Conservation (phyloP, 2,797 vertebrate species). For the Onychomys torridus region DNA sequence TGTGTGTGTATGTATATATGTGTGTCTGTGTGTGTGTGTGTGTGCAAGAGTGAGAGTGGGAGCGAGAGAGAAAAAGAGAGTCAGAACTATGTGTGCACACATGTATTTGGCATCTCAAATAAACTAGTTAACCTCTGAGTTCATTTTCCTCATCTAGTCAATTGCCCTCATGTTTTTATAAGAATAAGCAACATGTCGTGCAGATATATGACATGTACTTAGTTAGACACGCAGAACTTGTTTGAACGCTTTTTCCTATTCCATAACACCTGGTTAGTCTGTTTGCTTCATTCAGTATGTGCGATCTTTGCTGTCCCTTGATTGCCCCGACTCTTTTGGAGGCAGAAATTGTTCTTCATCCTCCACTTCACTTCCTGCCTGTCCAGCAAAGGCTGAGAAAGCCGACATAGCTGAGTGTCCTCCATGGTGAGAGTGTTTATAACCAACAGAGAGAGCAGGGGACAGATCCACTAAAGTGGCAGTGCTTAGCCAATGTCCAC, state of each 20-base stretch:
- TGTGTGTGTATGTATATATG: background rate
- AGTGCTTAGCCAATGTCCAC: background rate
- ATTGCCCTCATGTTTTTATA: background rate
- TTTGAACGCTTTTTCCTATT: background rate
- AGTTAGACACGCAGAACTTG: background rate
- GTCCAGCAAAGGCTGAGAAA: background rate
- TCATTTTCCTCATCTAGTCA: constrained; percentile 29
- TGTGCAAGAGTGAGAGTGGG: background rate
- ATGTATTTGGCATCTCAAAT: background rate
- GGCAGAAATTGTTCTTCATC: background rate
- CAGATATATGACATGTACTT: background rate
- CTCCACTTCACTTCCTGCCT: background rate
- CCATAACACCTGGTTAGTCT: background rate
- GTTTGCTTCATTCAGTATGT: background rate
- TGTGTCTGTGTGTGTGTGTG: background rate
- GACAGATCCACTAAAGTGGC: background rate
- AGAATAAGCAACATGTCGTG: background rate
- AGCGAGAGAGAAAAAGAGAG: background rate
- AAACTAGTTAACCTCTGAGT: constrained; percentile 24
- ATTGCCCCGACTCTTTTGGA: background rate
- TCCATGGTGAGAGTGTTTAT: background rate
- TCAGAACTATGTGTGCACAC: background rate
- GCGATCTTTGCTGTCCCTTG: background rate
- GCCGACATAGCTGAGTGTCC: background rate
- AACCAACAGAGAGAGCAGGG: background rate